Base-by-base conservation (phyloP, 1,140 invertebrate species). In the Halesus radiatus region DNA sequence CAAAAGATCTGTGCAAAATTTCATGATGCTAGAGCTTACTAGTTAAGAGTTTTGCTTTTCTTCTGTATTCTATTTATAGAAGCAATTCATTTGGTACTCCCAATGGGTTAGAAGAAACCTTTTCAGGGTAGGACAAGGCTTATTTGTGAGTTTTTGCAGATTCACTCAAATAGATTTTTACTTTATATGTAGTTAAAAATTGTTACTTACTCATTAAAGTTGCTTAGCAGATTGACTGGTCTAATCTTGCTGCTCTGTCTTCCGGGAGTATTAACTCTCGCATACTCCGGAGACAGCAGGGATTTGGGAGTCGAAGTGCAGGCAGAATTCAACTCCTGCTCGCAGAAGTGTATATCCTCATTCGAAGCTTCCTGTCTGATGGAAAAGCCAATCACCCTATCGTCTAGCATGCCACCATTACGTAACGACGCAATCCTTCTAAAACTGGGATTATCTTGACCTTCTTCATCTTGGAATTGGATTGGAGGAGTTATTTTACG, bases 291-390 rank as follows among this genome's bases (percentile, higher is more conserved):
- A 60, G 87, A 86, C 56, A 86, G 85, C 60, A 90, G 81, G 85
- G 88, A 88, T 85, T 89, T 90, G 56, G 89, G 89, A 66, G 89
- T 90, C 0, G 89, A 90, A 1, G 88, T 89, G 83, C 88, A 89
- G 54, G 86, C 88, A 78, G 88, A 81, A 83, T 89, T 87, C 80
- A 89, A 82, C 80, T 89, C 88, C 23, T 87, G 82, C 73, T 90
- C 88, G 53, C 81, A 82, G 60, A 89, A 90, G 76, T 87, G 85
- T 18, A 87, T 81, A 74, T 83, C 84, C 45, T 88, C 87, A 6
- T 84, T 86, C 5, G 58, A 72, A 50, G 54, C n/a, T 60, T 74
- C 79, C 26, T 37, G 68, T 45, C 58, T 76, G 5, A 66, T 15
- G 13, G 45, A 50, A 64, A 16, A 66, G 50, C 58, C 75, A n/a